Evolutionary conservation across 2,797 vertebrate genomes (phyloP), one percentile per base, ranked within the genome.

Genomic region (Gallinago nigripennis): DNA sequence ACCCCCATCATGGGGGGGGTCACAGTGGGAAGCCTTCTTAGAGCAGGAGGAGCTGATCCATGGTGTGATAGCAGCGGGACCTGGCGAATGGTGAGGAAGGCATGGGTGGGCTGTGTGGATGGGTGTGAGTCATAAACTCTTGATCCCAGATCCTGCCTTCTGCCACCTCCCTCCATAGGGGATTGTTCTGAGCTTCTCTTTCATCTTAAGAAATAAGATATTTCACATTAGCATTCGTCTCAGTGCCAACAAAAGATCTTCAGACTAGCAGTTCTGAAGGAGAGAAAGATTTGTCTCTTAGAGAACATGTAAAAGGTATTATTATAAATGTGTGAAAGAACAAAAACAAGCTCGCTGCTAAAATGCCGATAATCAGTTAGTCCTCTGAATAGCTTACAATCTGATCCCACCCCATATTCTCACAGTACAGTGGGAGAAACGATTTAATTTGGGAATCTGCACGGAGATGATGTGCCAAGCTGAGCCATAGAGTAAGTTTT

Each of bases 221-320:
- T 75, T 97, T 97, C 69, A 53, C 80, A 83, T 94, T 94, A 94
- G 51, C 61, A 91, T 91, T 94, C 20, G 8, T 90, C 85, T 96
- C 85, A 64, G 85, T 88, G 95, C 94, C 95, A 95, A 91, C 95
- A 96, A 94, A 96, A 95, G 95, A 88, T 95, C 85, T 90, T 95
- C 82, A 90, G 92, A 86, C 73, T 82, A 84, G 94, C 87, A 66
- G 87, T 90, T 96, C 92, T 68, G 90, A 94, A 90, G 94, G 64
- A 75, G 78, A 63, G 78, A 68, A 54, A 92, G 87, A 86, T 96
- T 96, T 91, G 69, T 88, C 91, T 95, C 86, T 90, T 72, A 35
- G 87, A 91, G 91, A 94, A 88, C 70, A 53, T 61, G 77, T 94
- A 90, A 94, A 94, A 96, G 95, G 95, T 96, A 79, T 96, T 96